Conservation (phyloP, 2,113 vertebrate genomes). For the Labeo catla region DNA sequence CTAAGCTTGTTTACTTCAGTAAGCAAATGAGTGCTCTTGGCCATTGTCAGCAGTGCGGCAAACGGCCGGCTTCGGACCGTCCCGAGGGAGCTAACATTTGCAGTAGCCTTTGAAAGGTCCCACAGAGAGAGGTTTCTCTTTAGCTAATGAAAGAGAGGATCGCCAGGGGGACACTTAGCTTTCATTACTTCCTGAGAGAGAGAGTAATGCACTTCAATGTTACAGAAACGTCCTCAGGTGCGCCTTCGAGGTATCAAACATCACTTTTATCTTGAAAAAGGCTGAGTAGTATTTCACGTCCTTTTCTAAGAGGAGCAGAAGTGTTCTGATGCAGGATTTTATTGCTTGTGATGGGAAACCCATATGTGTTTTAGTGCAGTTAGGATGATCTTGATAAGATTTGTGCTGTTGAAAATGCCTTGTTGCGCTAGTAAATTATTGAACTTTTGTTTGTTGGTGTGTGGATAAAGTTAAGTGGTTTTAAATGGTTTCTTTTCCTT, state of each 20-base stretch:
- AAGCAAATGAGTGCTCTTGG: constrained; percentile 11
- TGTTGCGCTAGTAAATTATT: constrained; percentile 4
- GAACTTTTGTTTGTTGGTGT: neutral
- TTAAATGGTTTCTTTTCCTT: neutral
- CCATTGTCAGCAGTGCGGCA: constrained; percentile 16
- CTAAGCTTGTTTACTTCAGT: constrained; percentile 11
- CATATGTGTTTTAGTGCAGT: constrained; percentile 20
- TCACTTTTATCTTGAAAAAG: constrained; percentile 27
- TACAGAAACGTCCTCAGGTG: constrained; percentile 13
- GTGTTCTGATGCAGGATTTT: neutral
- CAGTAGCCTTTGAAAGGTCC: constrained; percentile 16
- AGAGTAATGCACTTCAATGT: constrained; percentile 33
- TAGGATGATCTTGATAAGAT: neutral
- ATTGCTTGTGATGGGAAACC: neutral
- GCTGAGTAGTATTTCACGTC: neutral
- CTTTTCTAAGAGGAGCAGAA: neutral
- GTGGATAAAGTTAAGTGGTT: neutral
- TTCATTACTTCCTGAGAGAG: constrained; percentile 16
- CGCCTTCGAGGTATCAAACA: neutral
- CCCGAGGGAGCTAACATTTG: constrained; percentile 15
- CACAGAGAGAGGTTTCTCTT: neutral
- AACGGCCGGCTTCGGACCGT: neutral
- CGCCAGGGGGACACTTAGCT: constrained; percentile 18
- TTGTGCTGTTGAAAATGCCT: neutral
- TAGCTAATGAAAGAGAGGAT: constrained; percentile 28